These are phyloP conservation scores for Anolis sagrei DNA, from an alignment of 2,113 vertebrate species.

Conservation along the genomic window DNA sequence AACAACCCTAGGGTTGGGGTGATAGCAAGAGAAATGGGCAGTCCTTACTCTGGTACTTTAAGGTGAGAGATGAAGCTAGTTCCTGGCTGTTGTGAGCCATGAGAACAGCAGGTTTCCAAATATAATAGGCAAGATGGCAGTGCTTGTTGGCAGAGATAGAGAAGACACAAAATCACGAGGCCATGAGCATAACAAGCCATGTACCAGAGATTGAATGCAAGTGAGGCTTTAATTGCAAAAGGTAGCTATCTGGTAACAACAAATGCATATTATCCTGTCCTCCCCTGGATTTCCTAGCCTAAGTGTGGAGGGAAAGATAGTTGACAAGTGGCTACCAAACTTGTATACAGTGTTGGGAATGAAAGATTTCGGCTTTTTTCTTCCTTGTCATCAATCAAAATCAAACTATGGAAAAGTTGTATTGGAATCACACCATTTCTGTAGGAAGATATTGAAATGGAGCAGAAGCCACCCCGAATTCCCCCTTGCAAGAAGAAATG, in stretches of 20 bases:
- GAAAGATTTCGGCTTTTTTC: not conserved
- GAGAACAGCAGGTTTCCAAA: not conserved
- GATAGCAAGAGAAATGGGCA: not conserved
- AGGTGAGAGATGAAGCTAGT: not conserved
- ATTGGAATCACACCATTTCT: not conserved
- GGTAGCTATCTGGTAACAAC: not conserved
- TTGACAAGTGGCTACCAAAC: not conserved
- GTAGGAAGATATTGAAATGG: not conserved
- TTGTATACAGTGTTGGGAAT: not conserved
- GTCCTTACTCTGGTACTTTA: slow-evolving; percentile 6
- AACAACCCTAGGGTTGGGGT: not conserved
- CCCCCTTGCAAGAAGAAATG: not conserved
- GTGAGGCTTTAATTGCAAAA: not conserved
- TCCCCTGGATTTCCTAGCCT: not conserved
- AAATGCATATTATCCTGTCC: not conserved
- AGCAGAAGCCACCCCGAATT: not conserved
- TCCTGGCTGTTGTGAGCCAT: slow-evolving; percentile 2
- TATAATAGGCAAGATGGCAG: not conserved
- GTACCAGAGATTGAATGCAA: not conserved
- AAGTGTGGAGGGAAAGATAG: not conserved
- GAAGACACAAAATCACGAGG: not conserved
- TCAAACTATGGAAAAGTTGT: not conserved
- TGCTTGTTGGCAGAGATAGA: not conserved
- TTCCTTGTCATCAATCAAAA: not conserved
- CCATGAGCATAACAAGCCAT: not conserved